Conservation (phyloP, 2,888 invertebrate species). For the Cryptops parisi region DNA sequence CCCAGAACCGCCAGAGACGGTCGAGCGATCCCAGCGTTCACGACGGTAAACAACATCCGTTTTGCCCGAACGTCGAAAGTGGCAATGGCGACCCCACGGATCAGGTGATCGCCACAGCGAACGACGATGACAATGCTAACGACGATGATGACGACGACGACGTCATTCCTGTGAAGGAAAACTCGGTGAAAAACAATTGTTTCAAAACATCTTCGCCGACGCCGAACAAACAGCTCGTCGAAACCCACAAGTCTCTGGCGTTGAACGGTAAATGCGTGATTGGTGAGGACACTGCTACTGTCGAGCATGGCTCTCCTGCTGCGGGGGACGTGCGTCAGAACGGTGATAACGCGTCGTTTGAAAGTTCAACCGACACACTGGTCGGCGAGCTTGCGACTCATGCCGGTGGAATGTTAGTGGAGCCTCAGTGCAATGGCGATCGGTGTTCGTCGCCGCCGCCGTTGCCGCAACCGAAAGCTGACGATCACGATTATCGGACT, state of each 20-base stretch:
- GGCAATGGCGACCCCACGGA: neutral
- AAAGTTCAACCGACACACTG: slow-evolving; percentile 42
- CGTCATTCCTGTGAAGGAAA: slow-evolving; percentile 18
- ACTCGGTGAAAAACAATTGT: neutral
- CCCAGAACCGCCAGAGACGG: slow-evolving; percentile 44
- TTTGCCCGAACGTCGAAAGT: neutral
- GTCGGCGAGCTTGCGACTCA: slow-evolving; percentile 28
- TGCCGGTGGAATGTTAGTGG: slow-evolving; percentile 4
- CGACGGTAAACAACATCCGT: slow-evolving; percentile 33
- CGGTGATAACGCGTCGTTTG: slow-evolving; percentile 25
- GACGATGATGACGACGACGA: slow-evolving; percentile 24
- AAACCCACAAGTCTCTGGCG: neutral
- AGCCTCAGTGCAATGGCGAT: slow-evolving; percentile 4
- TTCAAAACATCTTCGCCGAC: neutral
- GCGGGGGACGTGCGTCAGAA: neutral
- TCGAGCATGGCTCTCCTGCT: slow-evolving; percentile 21
- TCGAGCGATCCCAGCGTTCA: slow-evolving; percentile 74
- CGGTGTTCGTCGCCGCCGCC: slow-evolving; percentile 29
- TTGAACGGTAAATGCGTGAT: neutral
- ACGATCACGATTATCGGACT: neutral
- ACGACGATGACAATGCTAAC: slow-evolving; percentile 15
- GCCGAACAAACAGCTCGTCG: neutral
- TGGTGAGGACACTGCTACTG: slow-evolving; percentile 23
- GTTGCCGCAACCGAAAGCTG: neutral
- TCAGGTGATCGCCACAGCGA: neutral